A percentile compares a stretch with the other conserved stretches of the same genome.
These are phyloP conservation scores for Hofmannophila pseudospretella DNA, from an alignment of 2,888 invertebrate genomes.

Conservation along the genomic window DNA sequence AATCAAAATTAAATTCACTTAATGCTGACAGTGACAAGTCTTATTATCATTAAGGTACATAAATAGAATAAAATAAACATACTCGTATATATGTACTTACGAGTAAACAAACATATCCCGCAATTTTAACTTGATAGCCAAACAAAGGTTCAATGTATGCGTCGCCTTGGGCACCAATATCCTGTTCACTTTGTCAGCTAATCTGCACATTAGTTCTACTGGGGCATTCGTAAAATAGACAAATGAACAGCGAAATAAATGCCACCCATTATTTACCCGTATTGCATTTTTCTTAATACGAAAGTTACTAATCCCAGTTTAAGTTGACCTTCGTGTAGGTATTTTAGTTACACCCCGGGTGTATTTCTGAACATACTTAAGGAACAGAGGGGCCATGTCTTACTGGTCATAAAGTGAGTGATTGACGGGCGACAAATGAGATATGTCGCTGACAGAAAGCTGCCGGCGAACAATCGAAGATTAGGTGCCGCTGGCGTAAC, in stretches of 20 bases:
- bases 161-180: conserved; percentile 41
- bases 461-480: conserved; percentile 20
- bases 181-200: conserved; percentile 36
- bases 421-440: conserved; percentile 34
- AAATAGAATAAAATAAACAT: too few relatives aligned
- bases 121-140: conserved; percentile 22
- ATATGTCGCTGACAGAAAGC: conserved; percentile 22
- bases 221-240: conserved; percentile 1
- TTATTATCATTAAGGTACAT: too few relatives aligned
- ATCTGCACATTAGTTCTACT: conserved; percentile 23
- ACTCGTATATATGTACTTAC: too few relatives aligned
- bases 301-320: not conserved
- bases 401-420: conserved; percentile 17
- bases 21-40: too few relatives aligned
- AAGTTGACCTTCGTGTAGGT: not conserved
- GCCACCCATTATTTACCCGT: conserved; percentile 8
- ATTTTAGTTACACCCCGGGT: too few relatives aligned
- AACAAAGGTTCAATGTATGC: conserved; percentile 32
- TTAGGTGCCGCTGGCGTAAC: conserved; percentile 13
- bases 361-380: not conserved
- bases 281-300: conserved; percentile 1
- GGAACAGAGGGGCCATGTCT: conserved; percentile 6
- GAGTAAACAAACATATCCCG: too few relatives aligned
- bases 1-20: too few relatives aligned
- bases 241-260: conserved; percentile 8